phyloP scores from a whole-genome alignment of 37 sponge, comb jelly and placozoan genomes.

The Cliona cf. orientalis region DNA sequence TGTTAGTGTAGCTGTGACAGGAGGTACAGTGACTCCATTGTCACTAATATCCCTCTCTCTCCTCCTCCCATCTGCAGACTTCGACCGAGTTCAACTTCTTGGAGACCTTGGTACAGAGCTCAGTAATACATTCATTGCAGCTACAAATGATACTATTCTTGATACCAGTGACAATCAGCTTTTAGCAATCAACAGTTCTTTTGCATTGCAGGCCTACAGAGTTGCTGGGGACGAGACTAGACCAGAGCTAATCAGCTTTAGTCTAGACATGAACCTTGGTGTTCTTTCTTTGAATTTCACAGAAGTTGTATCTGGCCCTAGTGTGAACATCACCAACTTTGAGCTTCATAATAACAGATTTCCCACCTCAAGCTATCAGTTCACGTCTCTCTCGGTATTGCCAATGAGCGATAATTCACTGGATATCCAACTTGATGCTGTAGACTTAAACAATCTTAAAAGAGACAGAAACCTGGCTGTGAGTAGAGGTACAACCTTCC shows the following conservation, averaged over 20 bases:
- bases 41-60: conserved; percentile 50
- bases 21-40: conserved; percentile 16
- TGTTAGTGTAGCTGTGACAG: conserved; percentile 41
- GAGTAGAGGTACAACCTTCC: conserved; percentile 50
- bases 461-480: conserved; percentile 50
- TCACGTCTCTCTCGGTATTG: conserved; percentile 2
- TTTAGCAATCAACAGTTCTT: conserved; percentile 18
- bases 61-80: conserved; percentile 37
- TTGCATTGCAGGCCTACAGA: conserved; percentile 50
- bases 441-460: conserved; percentile 79
- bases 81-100: conserved; percentile 58
- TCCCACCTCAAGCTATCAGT: conserved; percentile 38
- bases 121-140: conserved; percentile 62
- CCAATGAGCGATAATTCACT: conserved; percentile 45
- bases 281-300: conserved; percentile 63
- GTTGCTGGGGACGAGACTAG: conserved; percentile 58
- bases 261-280: conserved; percentile 66
- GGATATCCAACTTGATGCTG: conserved; percentile 31
- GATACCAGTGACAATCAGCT: conserved; percentile 71
- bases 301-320: conserved; percentile 60
- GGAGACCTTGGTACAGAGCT: conserved; percentile 36
- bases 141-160: conserved; percentile 34
- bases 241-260: conserved; percentile 54
- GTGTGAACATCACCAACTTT: conserved; percentile 62
- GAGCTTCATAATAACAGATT: conserved; percentile 44